Evolutionary conservation across 2,797 vertebrate species (phyloP), one percentile per base, ranked within the genome.

Genomic region (Columba guinea): DNA sequence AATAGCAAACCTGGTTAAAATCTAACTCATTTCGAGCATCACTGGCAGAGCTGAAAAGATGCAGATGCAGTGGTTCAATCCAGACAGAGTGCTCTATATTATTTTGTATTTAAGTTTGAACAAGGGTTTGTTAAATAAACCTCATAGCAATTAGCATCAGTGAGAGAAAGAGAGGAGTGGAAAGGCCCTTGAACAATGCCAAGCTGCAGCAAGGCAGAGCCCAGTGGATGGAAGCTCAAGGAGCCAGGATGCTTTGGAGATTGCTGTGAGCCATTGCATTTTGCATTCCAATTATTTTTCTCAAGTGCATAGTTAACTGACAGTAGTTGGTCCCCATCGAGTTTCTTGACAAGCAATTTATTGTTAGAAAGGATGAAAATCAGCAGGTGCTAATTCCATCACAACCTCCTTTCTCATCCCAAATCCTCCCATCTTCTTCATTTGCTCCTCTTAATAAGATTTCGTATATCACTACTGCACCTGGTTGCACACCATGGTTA

Each of bases 361-460:
- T 55, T 68, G 76, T 60, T 67, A 73, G 71, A 69, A 88, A 56
- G 81, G 73, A 80, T 87, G 67, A 86, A 84, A 94, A 92, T 39
- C 93, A 94, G 96, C 89, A 92, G 93, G 89, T 93, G 65, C 48
- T 92, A 91, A 94, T 93, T 97, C 94, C 86, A 91, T 80, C 64
- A 23, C 86, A 82, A 53, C 4, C 70, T 93, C 89, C 83, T 79
- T 93, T 78, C 35, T 46, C 44, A 63, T 30, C 59, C 68, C 62
- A 87, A 87, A 89, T 92, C 77, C 84, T 91, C 51, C 59, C 78
- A 24, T 78, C 63, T n/a, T 74, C 91, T 91, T 90, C 30, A 84
- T 82, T 91, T 77, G 19, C 77, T 95, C 28, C 49, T 77, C 62
- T 92, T 95, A 88, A 93, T 93, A 90, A 84, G 91, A 90, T 95